Evolutionary conservation across 2,113 vertebrate species (phyloP).

Genomic region (Larimichthys crocea): DNA sequence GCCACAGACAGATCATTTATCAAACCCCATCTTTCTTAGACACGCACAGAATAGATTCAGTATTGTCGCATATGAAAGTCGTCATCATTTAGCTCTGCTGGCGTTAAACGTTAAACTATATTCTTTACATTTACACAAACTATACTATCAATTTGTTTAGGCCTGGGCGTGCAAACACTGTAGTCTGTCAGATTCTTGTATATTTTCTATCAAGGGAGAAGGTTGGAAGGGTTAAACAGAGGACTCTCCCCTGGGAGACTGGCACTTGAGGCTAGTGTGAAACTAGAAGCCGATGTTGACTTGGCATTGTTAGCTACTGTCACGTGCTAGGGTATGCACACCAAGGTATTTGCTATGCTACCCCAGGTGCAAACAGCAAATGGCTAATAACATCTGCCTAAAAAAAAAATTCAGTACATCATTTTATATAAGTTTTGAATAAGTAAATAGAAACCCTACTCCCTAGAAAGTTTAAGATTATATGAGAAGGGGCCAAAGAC

Average conservation of each 20-base stretch:
- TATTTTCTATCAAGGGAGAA: neutral
- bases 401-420: neutral
- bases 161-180: neutral
- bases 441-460: too few relatives aligned
- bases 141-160: neutral
- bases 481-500: neutral
- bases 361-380: too few relatives aligned
- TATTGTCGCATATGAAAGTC: conserved; percentile 59
- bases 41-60: conserved; percentile 32
- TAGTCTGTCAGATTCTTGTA: conserved; percentile 4
- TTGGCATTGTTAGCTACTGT: too few relatives aligned
- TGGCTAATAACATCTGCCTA: too few relatives aligned
- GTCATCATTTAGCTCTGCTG: conserved; percentile 62
- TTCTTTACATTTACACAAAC: conserved; percentile 26
- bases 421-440: neutral
- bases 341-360: too few relatives aligned
- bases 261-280: neutral
- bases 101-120: conserved; percentile 51
- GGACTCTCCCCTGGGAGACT: too few relatives aligned
- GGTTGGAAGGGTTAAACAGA: too few relatives aligned
- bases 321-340: too few relatives aligned
- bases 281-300: neutral
- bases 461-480: neutral
- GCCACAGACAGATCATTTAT: conserved; percentile 70
- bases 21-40: conserved; percentile 47